Evolutionary conservation across 2,888 invertebrate species (phyloP).

Genomic region (Catotricha subobsoleta): DNA sequence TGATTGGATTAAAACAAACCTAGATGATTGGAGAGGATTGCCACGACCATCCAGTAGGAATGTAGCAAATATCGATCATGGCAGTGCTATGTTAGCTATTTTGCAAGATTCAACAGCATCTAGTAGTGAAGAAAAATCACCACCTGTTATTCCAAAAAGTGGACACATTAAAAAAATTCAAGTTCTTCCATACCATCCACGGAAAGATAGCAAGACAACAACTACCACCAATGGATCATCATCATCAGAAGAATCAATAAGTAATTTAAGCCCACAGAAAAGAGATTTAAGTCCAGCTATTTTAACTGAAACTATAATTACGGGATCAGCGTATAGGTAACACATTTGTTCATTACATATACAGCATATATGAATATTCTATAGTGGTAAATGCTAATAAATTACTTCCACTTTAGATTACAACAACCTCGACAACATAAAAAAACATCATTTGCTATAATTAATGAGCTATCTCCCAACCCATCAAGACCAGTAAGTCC

Average conservation of each 20-base stretch:
- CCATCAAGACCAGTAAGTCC: slow-evolving; percentile 24
- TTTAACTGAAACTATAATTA: slow-evolving; percentile 23
- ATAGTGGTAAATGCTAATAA: too few relatives aligned
- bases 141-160: background rate
- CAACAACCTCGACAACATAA: slow-evolving; percentile 35
- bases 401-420: slow-evolving; percentile 3
- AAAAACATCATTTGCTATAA: slow-evolving; percentile 50
- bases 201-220: background rate
- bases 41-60: slow-evolving; percentile 28
- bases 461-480: slow-evolving; percentile 37
- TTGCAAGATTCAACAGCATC: slow-evolving; percentile 18
- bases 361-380: too few relatives aligned
- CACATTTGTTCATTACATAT: background rate
- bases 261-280: slow-evolving; percentile 8
- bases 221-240: slow-evolving; percentile 1
- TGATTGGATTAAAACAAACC: slow-evolving; percentile 22
- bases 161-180: background rate
- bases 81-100: slow-evolving; percentile 26
- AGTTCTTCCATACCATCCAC: slow-evolving; percentile 5
- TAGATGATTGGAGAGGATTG: slow-evolving; percentile 25
- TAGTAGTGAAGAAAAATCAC: slow-evolving; percentile 5
- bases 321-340: slow-evolving; percentile 26
- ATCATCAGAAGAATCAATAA: background rate
- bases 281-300: slow-evolving; percentile 24
- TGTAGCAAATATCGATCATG: slow-evolving; percentile 22